A percentile compares a stretch with the other conserved stretches of the same genome.
Conservation (phyloP, 2,113 vertebrate genomes). For the Prunella himalayana region DNA sequence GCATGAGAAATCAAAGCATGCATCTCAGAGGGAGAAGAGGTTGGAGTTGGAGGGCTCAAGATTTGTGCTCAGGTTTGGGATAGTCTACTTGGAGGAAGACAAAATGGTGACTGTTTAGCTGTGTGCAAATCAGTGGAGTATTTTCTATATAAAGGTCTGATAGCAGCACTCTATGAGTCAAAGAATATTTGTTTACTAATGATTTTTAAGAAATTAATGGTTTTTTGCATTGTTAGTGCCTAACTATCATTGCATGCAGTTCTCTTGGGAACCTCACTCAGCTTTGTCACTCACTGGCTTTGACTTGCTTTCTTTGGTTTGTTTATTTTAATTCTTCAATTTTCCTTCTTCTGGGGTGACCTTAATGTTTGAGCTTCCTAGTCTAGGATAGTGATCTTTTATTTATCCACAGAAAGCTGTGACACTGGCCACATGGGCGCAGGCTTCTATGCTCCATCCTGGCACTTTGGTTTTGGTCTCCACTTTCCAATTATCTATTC, state of each 20-base stretch:
- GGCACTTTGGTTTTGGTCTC: background rate
- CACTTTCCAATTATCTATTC: background rate
- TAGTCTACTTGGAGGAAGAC: background rate
- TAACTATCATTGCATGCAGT: background rate
- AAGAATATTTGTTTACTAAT: background rate
- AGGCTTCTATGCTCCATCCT: background rate
- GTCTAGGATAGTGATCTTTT: background rate
- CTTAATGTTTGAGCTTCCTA: background rate
- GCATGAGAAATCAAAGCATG: background rate
- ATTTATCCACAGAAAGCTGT: background rate
- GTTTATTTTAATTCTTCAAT: background rate
- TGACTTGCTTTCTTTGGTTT: background rate
- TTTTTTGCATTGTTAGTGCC: background rate
- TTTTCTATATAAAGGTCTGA: background rate
- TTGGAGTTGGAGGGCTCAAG: background rate
- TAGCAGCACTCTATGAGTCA: background rate
- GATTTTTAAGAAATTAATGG: background rate
- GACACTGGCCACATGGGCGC: background rate
- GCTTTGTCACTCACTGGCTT: background rate
- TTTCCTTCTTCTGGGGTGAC: background rate
- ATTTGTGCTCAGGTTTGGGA: background rate
- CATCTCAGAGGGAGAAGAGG: background rate
- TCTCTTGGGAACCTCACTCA: background rate
- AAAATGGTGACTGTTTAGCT: background rate
- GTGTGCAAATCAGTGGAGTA: background rate